These are phyloP conservation scores for Drosophila tropicalis DNA, from an alignment of 1,140 invertebrate genomes.

Conservation along the genomic window DNA sequence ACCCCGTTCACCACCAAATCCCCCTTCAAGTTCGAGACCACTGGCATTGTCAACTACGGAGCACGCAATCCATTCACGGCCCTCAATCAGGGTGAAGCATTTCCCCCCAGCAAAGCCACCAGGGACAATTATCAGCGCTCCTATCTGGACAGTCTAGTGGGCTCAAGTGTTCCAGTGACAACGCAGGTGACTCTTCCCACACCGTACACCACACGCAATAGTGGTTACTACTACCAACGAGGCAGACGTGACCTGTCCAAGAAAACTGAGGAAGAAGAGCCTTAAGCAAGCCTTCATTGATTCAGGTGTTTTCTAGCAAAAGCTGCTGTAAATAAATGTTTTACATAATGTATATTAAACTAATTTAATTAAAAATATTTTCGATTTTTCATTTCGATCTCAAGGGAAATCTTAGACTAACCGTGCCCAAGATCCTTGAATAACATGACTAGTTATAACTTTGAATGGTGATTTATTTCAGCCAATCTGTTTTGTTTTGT, in stretches of 20 bases:
- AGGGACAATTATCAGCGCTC: constrained; percentile 64
- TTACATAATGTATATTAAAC: constrained; percentile 44
- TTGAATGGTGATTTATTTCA: too few relatives aligned
- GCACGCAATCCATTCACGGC: constrained; percentile 73
- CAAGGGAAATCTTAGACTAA: too few relatives aligned
- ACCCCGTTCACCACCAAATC: constrained; percentile 60
- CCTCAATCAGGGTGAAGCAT: constrained; percentile 77
- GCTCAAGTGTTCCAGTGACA: constrained; percentile 29
- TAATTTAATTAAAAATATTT: constrained; percentile 36
- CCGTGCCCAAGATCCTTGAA: too few relatives aligned
- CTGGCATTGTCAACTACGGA: constrained; percentile 61
- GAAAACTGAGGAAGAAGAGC: constrained; percentile 16
- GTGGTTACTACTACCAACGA: constrained; percentile 62
- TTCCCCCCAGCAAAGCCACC: constrained; percentile 69
- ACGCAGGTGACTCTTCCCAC: constrained; percentile 28
- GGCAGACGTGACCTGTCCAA: constrained; percentile 25
- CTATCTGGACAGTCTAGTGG: constrained; percentile 67
- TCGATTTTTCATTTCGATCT: background rate
- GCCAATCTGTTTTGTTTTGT: too few relatives aligned
- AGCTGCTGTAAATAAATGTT: constrained; percentile 45
- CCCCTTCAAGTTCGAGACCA: constrained; percentile 67
- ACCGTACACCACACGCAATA: constrained; percentile 44
- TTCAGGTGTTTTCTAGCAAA: constrained; percentile 26
- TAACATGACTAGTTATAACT: too few relatives aligned
- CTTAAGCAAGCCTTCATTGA: background rate